Evolutionary conservation across 2,113 vertebrate species (phyloP), one percentile per base, ranked within the genome.

Genomic region (Lamprologus speciosus): DNA sequence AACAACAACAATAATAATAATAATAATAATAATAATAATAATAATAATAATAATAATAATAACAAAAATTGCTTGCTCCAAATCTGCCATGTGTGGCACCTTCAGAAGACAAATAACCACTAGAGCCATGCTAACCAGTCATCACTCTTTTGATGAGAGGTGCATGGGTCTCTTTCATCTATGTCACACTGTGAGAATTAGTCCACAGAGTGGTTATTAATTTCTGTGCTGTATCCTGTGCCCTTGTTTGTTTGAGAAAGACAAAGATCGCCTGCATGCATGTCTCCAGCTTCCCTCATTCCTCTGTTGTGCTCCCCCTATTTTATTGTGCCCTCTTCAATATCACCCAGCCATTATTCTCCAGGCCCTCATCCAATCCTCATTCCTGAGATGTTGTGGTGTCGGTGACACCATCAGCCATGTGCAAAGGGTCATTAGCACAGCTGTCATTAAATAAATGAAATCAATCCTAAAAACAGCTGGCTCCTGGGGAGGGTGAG

Each of bases 401-500:
- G 96, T 96, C 92, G 0, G 91, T 95, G 94, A 95, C 95, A 96
- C 93, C 95, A 96, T 96, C 94, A 96, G 91, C 94, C 95, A 85
- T 91, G 92, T 92, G 95, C 93, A 85, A 90, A 94, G 95, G 94
- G 93, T 94, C 95, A 96, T 97, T 97, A 97, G 94, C 95, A 93
- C 91, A 96, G 89, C 96, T 95, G 95, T 97, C 96, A 96, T 90
- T 95, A 95, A 97, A 97, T 96, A 97, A 97, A 97, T 97, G 85
- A 97, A 97, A 97, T 96, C 96, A 96, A 96, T 96, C 94, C 84
- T 80, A 91, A 95, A 97, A 97, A 96, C 97, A 97, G 97, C 96
- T 97, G 96, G 94, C 93, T 96, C 94, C 94, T 92, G 86, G 90
- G 94, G 89, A 89, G 90, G 80, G 87, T 42, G 86, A 89, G 90